Evolutionary conservation across 2,797 vertebrate genomes (phyloP).

Genomic region (Xiphorhynchus erythropygius): DNA sequence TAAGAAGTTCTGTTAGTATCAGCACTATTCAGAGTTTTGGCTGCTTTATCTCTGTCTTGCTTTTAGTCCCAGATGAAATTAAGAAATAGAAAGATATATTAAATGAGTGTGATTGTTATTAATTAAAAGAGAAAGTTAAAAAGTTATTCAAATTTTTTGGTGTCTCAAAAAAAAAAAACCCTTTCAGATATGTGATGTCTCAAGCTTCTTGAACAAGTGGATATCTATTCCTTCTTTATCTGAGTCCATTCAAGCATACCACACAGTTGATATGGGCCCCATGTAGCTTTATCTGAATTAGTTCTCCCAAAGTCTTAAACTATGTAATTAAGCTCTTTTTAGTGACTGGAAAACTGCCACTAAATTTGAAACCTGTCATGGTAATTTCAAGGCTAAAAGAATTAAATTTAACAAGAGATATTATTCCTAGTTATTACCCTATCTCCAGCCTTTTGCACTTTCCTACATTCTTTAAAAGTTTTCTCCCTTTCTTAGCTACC

Average conservation of each 20-base stretch:
- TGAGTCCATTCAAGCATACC: background rate
- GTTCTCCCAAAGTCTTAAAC: background rate
- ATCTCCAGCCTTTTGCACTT: slow-evolving; percentile 15
- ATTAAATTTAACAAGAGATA: slow-evolving; percentile 49
- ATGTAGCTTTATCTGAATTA: slow-evolving; percentile 23
- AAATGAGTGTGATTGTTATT: slow-evolving; percentile 8
- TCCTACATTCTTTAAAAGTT: slow-evolving; percentile 29
- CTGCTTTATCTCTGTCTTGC: slow-evolving; percentile 41
- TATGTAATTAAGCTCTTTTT: slow-evolving; percentile 38
- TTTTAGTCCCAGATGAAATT: slow-evolving; percentile 51
- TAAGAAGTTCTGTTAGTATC: slow-evolving; percentile 33
- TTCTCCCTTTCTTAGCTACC: background rate
- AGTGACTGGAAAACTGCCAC: slow-evolving; percentile 47
- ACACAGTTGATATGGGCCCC: background rate
- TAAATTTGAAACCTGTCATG: slow-evolving; percentile 59
- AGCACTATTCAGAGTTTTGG: slow-evolving; percentile 25
- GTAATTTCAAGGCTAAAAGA: slow-evolving; percentile 55
- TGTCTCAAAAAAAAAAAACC: background rate
- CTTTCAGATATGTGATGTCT: background rate
- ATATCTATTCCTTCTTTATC: background rate
- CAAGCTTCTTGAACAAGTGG: background rate
- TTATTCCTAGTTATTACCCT: slow-evolving; percentile 38
- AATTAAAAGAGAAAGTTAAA: slow-evolving; percentile 23
- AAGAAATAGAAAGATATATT: slow-evolving; percentile 24
- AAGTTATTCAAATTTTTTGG: background rate